Evolutionary conservation across 1,140 invertebrate genomes (phyloP), one percentile per base, ranked within the genome.

Genomic region (Triops longicaudatus): DNA sequence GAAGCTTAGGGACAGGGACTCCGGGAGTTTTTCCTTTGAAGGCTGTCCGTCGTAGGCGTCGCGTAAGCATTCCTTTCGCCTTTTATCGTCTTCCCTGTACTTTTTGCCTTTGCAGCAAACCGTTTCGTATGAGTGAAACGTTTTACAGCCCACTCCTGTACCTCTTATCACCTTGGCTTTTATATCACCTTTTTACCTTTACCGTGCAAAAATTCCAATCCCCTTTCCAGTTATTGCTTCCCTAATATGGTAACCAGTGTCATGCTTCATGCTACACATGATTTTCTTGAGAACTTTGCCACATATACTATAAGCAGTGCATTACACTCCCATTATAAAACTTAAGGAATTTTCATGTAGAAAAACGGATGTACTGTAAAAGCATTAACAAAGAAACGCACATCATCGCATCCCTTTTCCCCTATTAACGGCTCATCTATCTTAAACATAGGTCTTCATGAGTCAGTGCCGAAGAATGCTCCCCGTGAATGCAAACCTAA

Each of bases 11-110:
- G 50, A 63, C 50, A 22, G 50, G 31, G 50, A 63, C 50, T 63
- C 50, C 50, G 50, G 50, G 50, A 63, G 50, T 63, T 63, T 63
- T 63, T 63, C 50, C 22, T 63, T 63, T 63, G 50, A 63, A 63
- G 50, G 50, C 50, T 22, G 50, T 63, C 50, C 50, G 50, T 63
- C 50, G 50, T 63, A 14, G 50, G 50, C 50, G 50, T 63, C 50
- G 50, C n/a, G 50, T 63, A 63, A 63, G 50, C 50, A 63, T 63
- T 63, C 50, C 50, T 63, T 63, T 63, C 50, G 50, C 22, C 50
- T 63, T 63, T 14, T 63, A 63, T 63, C 50, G 22, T 63, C 50
- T n/a, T 63, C 22, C 50, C 22, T 63, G 17, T 63, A n/a, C 50
- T 12, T 17, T n/a, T 22, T 63, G 3, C 50, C 22, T 63, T 10